A percentile compares a stretch with the other conserved stretches of the same genome.
Evolutionary conservation across 2,113 vertebrate species (phyloP).

Genomic region (Riparia riparia): DNA sequence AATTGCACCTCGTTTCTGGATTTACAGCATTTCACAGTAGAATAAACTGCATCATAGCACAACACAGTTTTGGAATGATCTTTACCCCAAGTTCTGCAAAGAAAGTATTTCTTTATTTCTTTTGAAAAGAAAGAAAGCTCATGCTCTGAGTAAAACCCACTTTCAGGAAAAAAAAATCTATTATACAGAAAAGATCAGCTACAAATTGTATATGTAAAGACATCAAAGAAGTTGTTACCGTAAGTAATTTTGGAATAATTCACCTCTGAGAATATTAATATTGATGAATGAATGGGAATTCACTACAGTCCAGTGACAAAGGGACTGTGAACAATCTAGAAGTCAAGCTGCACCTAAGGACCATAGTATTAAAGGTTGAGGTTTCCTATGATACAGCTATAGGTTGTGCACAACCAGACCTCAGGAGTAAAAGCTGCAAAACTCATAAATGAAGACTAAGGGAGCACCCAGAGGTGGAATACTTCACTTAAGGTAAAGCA

Average conservation of each 20-base stretch:
- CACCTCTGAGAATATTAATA: background rate
- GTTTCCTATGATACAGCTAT: background rate
- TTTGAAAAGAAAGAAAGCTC: background rate
- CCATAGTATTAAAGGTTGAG: background rate
- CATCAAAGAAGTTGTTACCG: background rate
- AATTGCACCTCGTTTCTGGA: background rate
- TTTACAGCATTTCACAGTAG: background rate
- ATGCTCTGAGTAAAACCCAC: background rate
- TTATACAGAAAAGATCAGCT: background rate
- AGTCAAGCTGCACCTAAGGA: background rate
- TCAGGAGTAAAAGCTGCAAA: background rate
- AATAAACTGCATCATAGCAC: background rate
- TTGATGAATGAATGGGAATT: background rate
- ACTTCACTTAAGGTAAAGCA: background rate
- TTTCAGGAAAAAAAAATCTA: background rate
- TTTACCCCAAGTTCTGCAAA: background rate
- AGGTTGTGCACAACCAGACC: background rate
- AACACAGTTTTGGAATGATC: background rate
- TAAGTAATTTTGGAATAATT: background rate
- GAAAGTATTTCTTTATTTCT: background rate
- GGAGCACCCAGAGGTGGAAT: background rate
- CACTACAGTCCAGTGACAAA: background rate
- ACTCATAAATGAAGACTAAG: background rate
- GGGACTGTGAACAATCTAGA: background rate
- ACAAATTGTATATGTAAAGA: background rate